Evolutionary conservation across 35 echinoderm and acorn worm genomes (phyloP).

Genomic region (Ophiothrix spiculata): DNA sequence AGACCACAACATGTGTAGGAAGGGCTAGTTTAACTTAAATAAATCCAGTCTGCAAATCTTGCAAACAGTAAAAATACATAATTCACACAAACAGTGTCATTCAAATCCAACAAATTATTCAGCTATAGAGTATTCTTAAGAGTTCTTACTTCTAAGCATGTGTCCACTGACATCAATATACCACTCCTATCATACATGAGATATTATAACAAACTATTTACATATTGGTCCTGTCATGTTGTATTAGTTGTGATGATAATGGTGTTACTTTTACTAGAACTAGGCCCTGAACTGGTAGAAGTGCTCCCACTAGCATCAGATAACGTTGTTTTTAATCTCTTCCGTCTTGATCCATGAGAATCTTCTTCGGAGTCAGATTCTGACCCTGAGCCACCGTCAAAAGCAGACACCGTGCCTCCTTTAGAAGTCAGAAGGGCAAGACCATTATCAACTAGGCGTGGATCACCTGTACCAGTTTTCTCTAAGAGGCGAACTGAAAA

Average conservation of each 20-base stretch:
- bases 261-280: conserved; percentile 10
- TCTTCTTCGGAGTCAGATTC: conserved; percentile 78
- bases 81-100: too few species aligned
- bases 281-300: conserved; percentile 21
- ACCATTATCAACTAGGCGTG: conserved; percentile 48
- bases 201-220: not conserved
- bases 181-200: too few species aligned
- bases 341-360: conserved; percentile 32
- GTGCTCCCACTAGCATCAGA: conserved; percentile 5
- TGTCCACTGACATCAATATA: too few species aligned
- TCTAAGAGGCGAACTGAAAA: conserved; percentile 69
- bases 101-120: too few species aligned
- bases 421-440: conserved; percentile 57
- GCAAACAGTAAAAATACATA: too few species aligned
- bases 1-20: too few species aligned
- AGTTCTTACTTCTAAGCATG: too few species aligned
- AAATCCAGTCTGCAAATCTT: too few species aligned
- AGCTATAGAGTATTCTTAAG: too few species aligned
- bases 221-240: not conserved
- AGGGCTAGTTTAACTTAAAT: too few species aligned
- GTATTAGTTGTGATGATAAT: not conserved
- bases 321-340: conserved; percentile 83
- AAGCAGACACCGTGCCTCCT: conserved; percentile 67
- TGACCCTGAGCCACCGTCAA: conserved; percentile 76
- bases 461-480: conserved; percentile 41